A percentile compares a stretch with the other conserved stretches of the same genome.
Evolutionary conservation across 2,113 vertebrate species (phyloP).

Genomic region (Cynopterus brachyotis): DNA sequence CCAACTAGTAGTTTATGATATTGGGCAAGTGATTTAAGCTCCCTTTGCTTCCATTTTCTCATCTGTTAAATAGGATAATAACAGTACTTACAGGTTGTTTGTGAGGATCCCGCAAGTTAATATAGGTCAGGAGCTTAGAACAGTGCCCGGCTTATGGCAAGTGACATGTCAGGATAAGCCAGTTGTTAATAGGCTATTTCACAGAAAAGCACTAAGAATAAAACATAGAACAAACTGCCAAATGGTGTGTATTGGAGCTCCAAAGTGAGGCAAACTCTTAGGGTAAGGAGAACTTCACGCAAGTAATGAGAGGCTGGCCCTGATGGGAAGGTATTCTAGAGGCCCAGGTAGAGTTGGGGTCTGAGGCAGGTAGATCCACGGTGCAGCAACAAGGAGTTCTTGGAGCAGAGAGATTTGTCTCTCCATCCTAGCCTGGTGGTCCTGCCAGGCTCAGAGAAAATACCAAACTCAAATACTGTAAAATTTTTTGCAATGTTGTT

Average conservation of each 20-base stretch:
- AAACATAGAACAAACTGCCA: not conserved
- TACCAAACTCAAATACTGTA: not conserved
- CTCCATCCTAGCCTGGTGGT: not conserved
- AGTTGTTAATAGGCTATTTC: not conserved
- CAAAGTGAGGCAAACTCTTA: not conserved
- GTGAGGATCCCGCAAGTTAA: not conserved
- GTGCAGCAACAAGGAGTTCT: not conserved
- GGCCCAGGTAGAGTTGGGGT: not conserved
- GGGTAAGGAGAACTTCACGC: not conserved
- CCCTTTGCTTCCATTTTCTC: not conserved
- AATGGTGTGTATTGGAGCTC: not conserved
- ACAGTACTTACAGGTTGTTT: not conserved
- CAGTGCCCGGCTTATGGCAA: not conserved
- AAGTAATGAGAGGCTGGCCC: not conserved
- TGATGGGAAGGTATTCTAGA: not conserved
- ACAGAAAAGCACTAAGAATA: not conserved
- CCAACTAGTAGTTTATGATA: not conserved
- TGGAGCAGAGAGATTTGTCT: rapidly evolving
- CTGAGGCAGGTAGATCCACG: not conserved
- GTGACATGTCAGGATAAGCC: not conserved
- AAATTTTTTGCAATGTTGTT: slow-evolving; percentile 10
- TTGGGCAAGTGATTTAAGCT: not conserved
- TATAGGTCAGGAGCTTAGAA: not conserved
- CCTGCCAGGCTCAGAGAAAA: not conserved
- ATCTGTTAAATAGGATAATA: not conserved